Conservation (phyloP, 2,888 invertebrate genomes). For the Synanthedon andrenaeformis region DNA sequence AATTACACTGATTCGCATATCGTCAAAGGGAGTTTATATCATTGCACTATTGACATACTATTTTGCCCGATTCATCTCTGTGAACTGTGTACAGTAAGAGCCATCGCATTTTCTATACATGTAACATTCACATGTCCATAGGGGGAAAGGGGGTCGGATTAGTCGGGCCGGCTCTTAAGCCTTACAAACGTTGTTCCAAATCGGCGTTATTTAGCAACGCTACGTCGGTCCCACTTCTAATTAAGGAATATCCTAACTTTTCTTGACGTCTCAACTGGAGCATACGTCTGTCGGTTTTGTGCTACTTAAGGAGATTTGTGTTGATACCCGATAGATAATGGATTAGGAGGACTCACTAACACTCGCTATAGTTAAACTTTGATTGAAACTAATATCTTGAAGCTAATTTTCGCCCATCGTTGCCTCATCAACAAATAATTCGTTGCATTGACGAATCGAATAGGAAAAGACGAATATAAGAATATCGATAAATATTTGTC, state of each 20-base stretch:
- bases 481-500: too few relatives aligned
- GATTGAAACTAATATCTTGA: not conserved
- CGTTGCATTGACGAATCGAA: too few relatives aligned
- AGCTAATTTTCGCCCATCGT: not conserved
- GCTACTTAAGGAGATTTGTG: conserved; percentile 31
- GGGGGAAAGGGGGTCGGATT: conserved; percentile 20
- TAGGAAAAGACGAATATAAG: too few relatives aligned
- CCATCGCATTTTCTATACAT: not conserved
- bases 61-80: too few relatives aligned
- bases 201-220: conserved; percentile 51
- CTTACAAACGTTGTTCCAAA: conserved; percentile 48
- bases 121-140: not conserved
- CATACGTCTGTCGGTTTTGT: conserved; percentile 16
- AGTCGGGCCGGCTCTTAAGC: conserved; percentile 34
- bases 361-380: not conserved
- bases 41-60: too few relatives aligned
- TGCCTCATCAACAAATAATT: not conserved
- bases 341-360: conserved; percentile 31
- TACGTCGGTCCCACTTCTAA: conserved; percentile 23
- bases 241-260: conserved; percentile 54
- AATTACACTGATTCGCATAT: too few relatives aligned
- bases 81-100: not conserved
- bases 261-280: conserved; percentile 40
- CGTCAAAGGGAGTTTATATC: too few relatives aligned
- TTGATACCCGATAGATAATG: conserved; percentile 37